Evolutionary conservation across 1,140 invertebrate species (phyloP).

Genomic region (Rhizoglyphus robini): DNA sequence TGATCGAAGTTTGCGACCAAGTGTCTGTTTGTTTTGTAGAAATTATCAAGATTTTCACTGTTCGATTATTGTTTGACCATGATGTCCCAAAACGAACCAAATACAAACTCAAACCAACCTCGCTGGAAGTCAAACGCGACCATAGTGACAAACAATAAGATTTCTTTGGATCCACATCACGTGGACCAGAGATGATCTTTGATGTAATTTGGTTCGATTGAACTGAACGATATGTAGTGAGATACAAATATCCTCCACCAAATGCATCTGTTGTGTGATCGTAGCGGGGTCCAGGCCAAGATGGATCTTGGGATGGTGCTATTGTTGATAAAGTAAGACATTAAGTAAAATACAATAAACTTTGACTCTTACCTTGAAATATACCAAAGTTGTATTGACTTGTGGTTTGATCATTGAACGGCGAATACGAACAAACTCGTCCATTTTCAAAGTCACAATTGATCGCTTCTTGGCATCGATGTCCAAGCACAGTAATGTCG

Average conservation of each 20-base stretch:
- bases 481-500: conserved; percentile 21
- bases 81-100: not conserved
- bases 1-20: not conserved
- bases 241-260: conserved; percentile 5
- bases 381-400: not conserved
- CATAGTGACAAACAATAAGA: not conserved
- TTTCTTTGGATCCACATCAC: not conserved
- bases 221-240: not conserved
- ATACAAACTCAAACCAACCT: not conserved
- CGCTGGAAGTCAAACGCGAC: not conserved
- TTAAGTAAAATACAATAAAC: no score
- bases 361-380: no score
- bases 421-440: not conserved
- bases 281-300: conserved; percentile 2
- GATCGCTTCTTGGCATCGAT: not conserved
- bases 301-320: not conserved
- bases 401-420: not conserved
- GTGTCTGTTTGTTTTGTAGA: not conserved
- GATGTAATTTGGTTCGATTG: not conserved
- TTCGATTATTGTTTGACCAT: not conserved
- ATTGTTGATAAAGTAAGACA: no score
- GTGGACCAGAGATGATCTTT: not conserved
- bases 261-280: not conserved
- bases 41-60: not conserved
- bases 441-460: conserved; percentile 24